A percentile compares a stretch with the other conserved stretches of the same genome.
phyloP scores from a whole-genome alignment of 2,888 invertebrate species.

The Yponomeuta evonymella region DNA sequence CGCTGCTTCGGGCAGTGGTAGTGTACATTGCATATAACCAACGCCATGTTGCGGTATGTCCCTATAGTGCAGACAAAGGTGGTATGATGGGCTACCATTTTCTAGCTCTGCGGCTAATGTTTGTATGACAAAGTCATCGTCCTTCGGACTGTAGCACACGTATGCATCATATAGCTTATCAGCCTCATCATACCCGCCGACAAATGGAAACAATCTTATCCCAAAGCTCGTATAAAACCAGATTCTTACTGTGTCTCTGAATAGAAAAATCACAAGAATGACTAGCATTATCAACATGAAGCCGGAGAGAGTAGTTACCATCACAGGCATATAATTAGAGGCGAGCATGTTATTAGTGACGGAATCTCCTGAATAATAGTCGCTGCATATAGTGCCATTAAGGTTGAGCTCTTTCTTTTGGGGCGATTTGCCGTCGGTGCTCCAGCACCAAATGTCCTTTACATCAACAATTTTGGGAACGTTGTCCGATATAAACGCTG shows the following conservation, averaged over 20 bases:
- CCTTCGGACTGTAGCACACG: constrained; percentile 93
- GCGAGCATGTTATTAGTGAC: constrained; percentile 88
- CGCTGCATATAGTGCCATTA: constrained; percentile 90
- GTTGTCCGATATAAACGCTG: constrained; percentile 87
- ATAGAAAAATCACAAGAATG: constrained; percentile 87
- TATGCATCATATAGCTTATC: constrained; percentile 95
- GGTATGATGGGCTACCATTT: constrained; percentile 85
- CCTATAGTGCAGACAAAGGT: constrained; percentile 91
- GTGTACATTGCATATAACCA: constrained; percentile 81
- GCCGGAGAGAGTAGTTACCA: constrained; percentile 85
- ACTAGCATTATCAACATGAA: constrained; percentile 85
- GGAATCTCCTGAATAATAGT: constrained; percentile 88
- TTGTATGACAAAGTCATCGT: constrained; percentile 92
- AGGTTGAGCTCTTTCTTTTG: constrained; percentile 87
- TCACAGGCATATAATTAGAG: constrained; percentile 89
- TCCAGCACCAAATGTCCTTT: constrained; percentile 86
- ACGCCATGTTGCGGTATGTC: constrained; percentile 84
- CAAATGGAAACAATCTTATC: constrained; percentile 85
- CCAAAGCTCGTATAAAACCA: constrained; percentile 93
- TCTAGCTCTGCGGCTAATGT: constrained; percentile 91
- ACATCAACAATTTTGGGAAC: constrained; percentile 84
- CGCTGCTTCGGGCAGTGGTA: constrained; percentile 89
- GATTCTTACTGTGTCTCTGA: constrained; percentile 89
- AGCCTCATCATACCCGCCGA: constrained; percentile 83
- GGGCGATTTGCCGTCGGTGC: constrained; percentile 79